These are phyloP conservation scores for Paraplagusia blochii DNA, from an alignment of 2,113 vertebrate species.

Conservation along the genomic window DNA sequence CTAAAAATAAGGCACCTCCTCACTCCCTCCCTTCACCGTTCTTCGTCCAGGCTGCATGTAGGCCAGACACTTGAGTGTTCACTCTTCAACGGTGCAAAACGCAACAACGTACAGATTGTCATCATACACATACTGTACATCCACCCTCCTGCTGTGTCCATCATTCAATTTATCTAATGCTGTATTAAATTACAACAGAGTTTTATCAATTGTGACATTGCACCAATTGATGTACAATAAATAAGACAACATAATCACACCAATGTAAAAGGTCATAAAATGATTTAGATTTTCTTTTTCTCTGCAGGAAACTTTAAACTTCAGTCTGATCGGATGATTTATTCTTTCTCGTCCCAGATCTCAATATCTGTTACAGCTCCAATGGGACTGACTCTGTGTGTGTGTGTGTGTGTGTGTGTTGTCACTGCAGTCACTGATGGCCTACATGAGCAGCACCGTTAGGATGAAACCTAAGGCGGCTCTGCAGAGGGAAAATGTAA, in stretches of 20 bases:
- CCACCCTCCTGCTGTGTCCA: neutral
- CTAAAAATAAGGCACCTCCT: conserved; percentile 57
- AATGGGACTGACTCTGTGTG: conserved; percentile 45
- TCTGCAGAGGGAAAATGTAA: conserved; percentile 17
- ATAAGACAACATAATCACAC: no score
- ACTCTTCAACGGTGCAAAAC: neutral
- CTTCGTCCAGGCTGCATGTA: conserved; percentile 35
- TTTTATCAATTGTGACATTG: neutral
- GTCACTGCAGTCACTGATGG: conserved; percentile 55
- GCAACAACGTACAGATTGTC: neutral
- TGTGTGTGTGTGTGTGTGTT: conserved; percentile 31
- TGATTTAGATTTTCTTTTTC: no score
- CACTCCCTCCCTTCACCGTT: conserved; percentile 30
- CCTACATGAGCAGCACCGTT: conserved; percentile 70
- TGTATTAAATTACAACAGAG: neutral
- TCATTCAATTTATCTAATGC: neutral
- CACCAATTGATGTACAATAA: no score
- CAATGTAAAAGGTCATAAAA: no score
- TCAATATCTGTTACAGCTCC: conserved; percentile 66
- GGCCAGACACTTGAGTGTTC: conserved; percentile 9
- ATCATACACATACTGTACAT: neutral
- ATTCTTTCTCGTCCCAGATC: conserved; percentile 60
- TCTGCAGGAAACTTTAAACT: no score
- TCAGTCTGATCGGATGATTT: conserved; percentile 1
- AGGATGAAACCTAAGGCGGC: conserved; percentile 40